Conservation (phyloP, 2,797 vertebrate genomes). For the Ptychadena robeensis region DNA sequence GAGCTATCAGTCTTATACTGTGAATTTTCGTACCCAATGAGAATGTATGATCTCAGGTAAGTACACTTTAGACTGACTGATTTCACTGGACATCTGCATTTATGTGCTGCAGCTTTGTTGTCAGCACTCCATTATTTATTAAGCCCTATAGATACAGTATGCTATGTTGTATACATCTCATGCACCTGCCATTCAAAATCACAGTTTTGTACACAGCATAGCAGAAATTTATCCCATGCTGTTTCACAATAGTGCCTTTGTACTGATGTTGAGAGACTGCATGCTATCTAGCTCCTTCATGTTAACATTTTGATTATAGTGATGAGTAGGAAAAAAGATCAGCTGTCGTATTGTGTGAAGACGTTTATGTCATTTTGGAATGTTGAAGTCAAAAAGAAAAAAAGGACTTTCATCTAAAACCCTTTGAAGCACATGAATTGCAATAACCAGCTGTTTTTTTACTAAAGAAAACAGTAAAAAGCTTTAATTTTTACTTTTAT, state of each 20-base stretch:
- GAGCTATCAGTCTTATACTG: not conserved
- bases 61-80: not conserved
- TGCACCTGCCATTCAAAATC: constrained; percentile 30
- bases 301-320: constrained; percentile 70
- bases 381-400: constrained; percentile 64
- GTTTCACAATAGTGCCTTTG: constrained; percentile 65
- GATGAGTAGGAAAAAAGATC: constrained; percentile 67
- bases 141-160: not conserved
- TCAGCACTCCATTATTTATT: not conserved
- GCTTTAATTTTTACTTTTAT: constrained; percentile 43
- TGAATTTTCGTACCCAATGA: no score
- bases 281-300: constrained; percentile 66
- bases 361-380: constrained; percentile 62
- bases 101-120: not conserved
- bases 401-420: constrained; percentile 66
- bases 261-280: constrained; percentile 61
- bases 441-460: constrained; percentile 63
- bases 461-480: constrained; percentile 64
- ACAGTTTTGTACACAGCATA: constrained; percentile 61
- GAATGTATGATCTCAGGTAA: not conserved
- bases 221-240: constrained; percentile 61
- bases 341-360: constrained; percentile 63
- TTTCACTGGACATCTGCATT: not conserved
- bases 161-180: not conserved
- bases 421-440: constrained; percentile 65